phyloP scores from a whole-genome alignment of 2,888 invertebrate species.

The Phytoseiulus persimilis region DNA sequence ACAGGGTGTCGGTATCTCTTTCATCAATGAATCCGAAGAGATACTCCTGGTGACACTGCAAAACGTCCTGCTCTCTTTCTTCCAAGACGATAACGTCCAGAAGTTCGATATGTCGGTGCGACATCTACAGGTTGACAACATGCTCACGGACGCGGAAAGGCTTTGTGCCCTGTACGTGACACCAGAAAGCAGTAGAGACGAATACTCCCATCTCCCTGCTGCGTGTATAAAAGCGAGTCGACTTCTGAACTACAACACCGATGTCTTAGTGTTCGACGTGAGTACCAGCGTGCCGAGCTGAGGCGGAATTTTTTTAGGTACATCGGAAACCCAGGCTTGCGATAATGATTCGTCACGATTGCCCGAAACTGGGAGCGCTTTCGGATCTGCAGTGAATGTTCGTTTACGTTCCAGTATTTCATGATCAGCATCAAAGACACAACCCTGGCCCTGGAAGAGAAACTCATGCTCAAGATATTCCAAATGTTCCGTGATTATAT shows the following conservation, averaged over 20 bases:
- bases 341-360: too few species aligned
- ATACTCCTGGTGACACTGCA: slow-evolving; percentile 50
- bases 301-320: neutral
- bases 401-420: slow-evolving; percentile 65
- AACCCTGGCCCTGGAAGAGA: slow-evolving; percentile 78
- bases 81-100: slow-evolving; percentile 47
- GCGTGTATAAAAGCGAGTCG: slow-evolving; percentile 71
- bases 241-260: slow-evolving; percentile 61
- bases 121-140: slow-evolving; percentile 76
- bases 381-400: too few species aligned
- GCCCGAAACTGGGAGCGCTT: too few species aligned
- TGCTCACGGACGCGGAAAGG: slow-evolving; percentile 73
- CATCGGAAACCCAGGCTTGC: too few species aligned
- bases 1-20: slow-evolving; percentile 50
- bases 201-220: slow-evolving; percentile 59
- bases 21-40: slow-evolving; percentile 51
- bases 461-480: slow-evolving; percentile 63
- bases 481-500: slow-evolving; percentile 61
- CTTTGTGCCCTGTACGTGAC: slow-evolving; percentile 74
- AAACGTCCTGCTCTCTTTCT: slow-evolving; percentile 51
- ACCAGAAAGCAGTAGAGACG: slow-evolving; percentile 51
- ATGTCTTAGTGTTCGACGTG: slow-evolving; percentile 77
- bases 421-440: slow-evolving; percentile 72
- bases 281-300: slow-evolving; percentile 40
- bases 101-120: slow-evolving; percentile 62